These are phyloP conservation scores for Ephydatia muelleri DNA, from an alignment of 37 sponge, comb jelly and placozoan species.

Conservation along the genomic window DNA sequence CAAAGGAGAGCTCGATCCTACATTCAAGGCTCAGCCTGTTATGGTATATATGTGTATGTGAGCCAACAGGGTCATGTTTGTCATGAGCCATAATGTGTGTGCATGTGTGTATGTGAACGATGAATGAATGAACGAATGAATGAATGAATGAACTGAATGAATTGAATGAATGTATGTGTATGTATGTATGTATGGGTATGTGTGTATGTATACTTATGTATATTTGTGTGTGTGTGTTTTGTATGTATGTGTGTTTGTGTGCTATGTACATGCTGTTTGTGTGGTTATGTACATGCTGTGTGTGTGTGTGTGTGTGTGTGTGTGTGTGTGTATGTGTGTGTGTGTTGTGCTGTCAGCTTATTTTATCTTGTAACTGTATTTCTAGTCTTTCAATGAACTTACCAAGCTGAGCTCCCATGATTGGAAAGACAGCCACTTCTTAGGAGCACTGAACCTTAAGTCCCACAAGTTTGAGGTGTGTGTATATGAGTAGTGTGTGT, in stretches of 20 bases:
- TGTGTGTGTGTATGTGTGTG: not conserved
- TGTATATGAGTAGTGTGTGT: not conserved
- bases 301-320: not conserved
- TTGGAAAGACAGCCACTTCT: conserved; percentile 50
- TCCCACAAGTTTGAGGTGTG: conserved; percentile 51
- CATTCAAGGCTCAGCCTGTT: conserved; percentile 27
- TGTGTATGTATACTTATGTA: not conserved
- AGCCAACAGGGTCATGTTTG: not conserved
- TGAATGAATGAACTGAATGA: no score
- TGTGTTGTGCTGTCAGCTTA: no score
- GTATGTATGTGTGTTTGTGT: conserved; percentile 22
- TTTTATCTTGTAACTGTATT: not conserved
- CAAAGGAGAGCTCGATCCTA: not conserved
- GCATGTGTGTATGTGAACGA: not conserved
- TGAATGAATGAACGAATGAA: not conserved
- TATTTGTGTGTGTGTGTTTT: conserved; percentile 2
- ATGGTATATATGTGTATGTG: not conserved
- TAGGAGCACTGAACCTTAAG: conserved; percentile 60
- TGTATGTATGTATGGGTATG: not conserved
- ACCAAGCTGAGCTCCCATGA: conserved; percentile 38
- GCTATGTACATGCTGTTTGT: not conserved
- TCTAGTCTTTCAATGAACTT: conserved; percentile 49
- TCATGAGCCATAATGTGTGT: not conserved
- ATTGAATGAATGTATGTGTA: conserved; percentile 22
- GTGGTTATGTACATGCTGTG: not conserved